These are phyloP conservation scores for Gymnocephalus cernua DNA, from an alignment of 2,113 vertebrate species.

Conservation along the genomic window DNA sequence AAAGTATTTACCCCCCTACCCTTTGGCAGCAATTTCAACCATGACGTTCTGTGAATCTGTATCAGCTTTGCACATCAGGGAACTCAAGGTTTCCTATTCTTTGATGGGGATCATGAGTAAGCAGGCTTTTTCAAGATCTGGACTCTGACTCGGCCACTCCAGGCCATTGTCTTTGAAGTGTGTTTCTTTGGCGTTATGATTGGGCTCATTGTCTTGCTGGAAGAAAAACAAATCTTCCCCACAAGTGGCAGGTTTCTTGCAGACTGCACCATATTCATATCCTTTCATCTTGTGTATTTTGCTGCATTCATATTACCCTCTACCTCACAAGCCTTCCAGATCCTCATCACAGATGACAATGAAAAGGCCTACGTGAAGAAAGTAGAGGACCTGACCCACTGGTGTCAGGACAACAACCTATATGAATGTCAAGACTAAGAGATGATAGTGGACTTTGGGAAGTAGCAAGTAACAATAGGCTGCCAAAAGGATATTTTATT, in stretches of 20 bases:
- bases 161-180: background rate
- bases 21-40: background rate
- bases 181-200: background rate
- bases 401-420: no score
- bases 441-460: no score
- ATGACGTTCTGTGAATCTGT: background rate
- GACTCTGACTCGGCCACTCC: background rate
- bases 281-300: no score
- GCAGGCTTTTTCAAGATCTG: background rate
- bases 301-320: background rate
- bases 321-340: background rate
- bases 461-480: no score
- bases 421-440: no score
- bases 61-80: background rate
- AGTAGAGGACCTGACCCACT: no score
- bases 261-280: background rate
- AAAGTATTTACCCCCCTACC: background rate
- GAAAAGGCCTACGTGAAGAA: no score
- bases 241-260: background rate
- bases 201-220: background rate
- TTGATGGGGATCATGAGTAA: background rate
- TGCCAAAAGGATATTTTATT: no score
- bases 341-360: no score
- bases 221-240: background rate
- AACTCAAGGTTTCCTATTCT: background rate